Evolutionary conservation across 2,888 invertebrate genomes (phyloP), one percentile per base, ranked within the genome.

Genomic region (Rhabditoides inermis): DNA sequence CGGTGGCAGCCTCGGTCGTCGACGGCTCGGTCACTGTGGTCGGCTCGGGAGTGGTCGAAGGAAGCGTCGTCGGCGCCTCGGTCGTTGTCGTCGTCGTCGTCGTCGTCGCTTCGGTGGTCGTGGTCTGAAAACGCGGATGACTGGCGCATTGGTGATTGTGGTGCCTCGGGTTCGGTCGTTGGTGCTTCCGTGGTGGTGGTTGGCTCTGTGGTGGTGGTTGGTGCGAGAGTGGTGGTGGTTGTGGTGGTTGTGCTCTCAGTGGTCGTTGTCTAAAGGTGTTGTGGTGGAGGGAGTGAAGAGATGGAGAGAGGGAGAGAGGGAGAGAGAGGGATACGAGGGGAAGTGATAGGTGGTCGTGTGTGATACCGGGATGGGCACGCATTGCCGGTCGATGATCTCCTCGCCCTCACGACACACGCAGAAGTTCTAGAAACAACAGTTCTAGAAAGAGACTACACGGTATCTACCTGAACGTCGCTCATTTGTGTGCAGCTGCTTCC

Each of bases 351-450:
- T 60, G 12, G 49, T 50, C 15, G 48, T 50, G 1, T 1, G 7
- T 12, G 10, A 12, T 7, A 42, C 27, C 49, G 15, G 28, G 20
- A 55, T 39, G 12, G 58, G 51, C 1, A 59, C 56, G 46, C 65
- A 65, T 35, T 60, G 60, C n/a, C 53, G 54, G 28, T 59, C 51
- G 25, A 57, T 51, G 15, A 59, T 44, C 7, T 58, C 51, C 53
- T 65, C 65, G 35, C 58, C 60, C 45, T n/a, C 22, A 7, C 63
- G 58, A 45, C 65, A 65, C 25, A 53, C 41, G 52, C 65, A 65
- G 18, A 55, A 30, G 32, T 61, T 60, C 65, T 65, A 42, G 27
- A 60, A 56, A n/a, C 28, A 22, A 2, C 5, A 2, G 2, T 47
- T 18, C 22, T 12, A 1, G 32, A 41, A 32, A 15, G 12, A 15